Conservation (phyloP, 2,888 invertebrate genomes). For the Phengaris alcon region DNA sequence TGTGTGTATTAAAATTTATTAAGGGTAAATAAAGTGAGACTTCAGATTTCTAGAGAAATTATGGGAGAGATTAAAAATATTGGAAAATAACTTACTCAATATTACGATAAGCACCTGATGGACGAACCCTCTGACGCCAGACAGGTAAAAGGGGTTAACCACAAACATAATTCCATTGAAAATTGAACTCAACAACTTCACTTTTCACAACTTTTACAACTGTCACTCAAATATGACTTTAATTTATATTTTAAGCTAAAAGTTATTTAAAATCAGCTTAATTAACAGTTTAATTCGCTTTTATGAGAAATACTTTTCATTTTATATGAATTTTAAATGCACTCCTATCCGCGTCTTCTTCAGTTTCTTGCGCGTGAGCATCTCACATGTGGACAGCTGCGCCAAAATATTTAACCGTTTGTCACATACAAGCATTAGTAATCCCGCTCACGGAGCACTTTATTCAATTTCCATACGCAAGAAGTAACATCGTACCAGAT, state of each 20-base stretch:
- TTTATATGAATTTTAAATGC: not conserved
- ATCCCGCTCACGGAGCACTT: not conserved
- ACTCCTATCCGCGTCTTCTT: not conserved
- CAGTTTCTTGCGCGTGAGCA: not conserved
- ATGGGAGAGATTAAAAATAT: not conserved
- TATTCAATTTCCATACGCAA: conserved; percentile 16
- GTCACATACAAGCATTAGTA: not conserved
- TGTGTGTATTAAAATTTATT: too few species aligned
- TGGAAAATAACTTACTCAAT: conserved; percentile 42
- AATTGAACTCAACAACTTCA: not conserved
- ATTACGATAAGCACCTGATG: conserved; percentile 44
- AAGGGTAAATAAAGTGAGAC: too few species aligned
- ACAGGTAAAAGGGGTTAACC: conserved; percentile 17
- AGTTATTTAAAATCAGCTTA: not conserved
- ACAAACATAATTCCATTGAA: not conserved
- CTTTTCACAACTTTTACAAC: not conserved
- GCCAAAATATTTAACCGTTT: not conserved
- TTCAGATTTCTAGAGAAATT: too few species aligned
- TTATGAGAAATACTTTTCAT: not conserved
- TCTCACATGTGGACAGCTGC: not conserved
- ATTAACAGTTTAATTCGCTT: not conserved
- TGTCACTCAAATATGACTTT: not conserved
- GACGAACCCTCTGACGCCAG: conserved; percentile 36
- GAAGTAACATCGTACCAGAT: too few species aligned
- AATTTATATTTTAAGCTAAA: not conserved